Evolutionary conservation across 2,888 invertebrate species (phyloP).

Genomic region (Autographa pulchrina): DNA sequence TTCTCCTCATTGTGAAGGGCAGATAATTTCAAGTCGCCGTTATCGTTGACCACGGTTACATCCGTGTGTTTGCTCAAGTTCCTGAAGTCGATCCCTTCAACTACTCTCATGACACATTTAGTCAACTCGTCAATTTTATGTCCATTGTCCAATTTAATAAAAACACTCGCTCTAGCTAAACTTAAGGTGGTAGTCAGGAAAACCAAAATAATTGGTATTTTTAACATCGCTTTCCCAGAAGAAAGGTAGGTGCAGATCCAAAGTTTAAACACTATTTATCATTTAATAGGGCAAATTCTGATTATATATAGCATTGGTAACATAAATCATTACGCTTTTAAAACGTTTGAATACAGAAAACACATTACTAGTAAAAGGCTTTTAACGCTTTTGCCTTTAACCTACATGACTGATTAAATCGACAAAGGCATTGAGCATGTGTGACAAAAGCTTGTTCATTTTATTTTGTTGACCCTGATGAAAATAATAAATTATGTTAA

Average conservation of each 20-base stretch:
- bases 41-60: slow-evolving; percentile 59
- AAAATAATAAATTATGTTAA: neutral
- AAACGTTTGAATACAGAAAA: neutral
- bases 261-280: neutral
- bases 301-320: neutral
- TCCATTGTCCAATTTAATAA: slow-evolving; percentile 16
- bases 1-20: slow-evolving; percentile 53
- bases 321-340: neutral
- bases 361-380: neutral
- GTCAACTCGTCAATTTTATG: slow-evolving; percentile 18
- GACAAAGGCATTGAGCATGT: neutral
- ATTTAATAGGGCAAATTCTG: neutral
- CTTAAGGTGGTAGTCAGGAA: neutral
- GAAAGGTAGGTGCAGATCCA: neutral
- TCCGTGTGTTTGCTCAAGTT: slow-evolving; percentile 36
- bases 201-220: slow-evolving; percentile 14
- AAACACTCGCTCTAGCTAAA: slow-evolving; percentile 10
- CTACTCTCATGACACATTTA: slow-evolving; percentile 54
- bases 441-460: neutral
- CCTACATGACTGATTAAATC: neutral
- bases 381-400: neutral
- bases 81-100: slow-evolving; percentile 41
- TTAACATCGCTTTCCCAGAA: neutral
- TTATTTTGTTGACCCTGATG: neutral
- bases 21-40: slow-evolving; percentile 50